A percentile compares a stretch with the other conserved stretches of the same genome.
These are phyloP conservation scores for Nibea albiflora DNA, from an alignment of 2,113 vertebrate genomes.

Conservation along the genomic window DNA sequence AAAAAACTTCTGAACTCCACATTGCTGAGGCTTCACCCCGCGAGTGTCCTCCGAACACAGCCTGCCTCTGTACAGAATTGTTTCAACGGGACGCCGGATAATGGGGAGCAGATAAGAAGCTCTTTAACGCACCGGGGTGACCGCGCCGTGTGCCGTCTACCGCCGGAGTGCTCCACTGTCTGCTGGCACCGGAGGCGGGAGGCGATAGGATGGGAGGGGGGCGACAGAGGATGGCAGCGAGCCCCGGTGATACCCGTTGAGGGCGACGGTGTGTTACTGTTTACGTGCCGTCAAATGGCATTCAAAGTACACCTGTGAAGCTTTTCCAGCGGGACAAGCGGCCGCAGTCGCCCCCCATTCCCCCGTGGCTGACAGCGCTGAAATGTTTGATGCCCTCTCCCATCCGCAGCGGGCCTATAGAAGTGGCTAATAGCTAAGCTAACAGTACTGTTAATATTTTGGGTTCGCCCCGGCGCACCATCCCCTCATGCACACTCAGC, in stretches of 20 bases:
- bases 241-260: constrained; percentile 43
- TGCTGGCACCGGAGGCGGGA: constrained; percentile 63
- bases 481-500: constrained; percentile 67
- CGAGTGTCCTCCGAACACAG: background rate
- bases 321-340: background rate
- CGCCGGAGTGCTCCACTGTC: constrained; percentile 61
- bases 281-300: constrained; percentile 46
- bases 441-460: constrained; percentile 76
- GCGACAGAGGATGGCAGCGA: constrained; percentile 65
- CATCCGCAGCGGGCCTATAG: constrained; percentile 72
- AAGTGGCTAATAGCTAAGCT: constrained; percentile 81
- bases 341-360: background rate
- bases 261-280: constrained; percentile 43
- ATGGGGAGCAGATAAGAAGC: constrained; percentile 22
- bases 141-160: constrained; percentile 63
- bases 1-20: constrained; percentile 38
- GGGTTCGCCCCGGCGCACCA: constrained; percentile 74
- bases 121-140: constrained; percentile 40
- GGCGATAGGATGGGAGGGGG: constrained; percentile 39
- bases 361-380: constrained; percentile 28
- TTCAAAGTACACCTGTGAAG: background rate
- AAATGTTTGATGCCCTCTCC: constrained; percentile 55
- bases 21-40: background rate
- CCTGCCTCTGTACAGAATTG: background rate
- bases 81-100: constrained; percentile 6